These are phyloP conservation scores for Otolemur garnettii DNA, from an alignment of 2,113 vertebrate species.

Conservation along the genomic window DNA sequence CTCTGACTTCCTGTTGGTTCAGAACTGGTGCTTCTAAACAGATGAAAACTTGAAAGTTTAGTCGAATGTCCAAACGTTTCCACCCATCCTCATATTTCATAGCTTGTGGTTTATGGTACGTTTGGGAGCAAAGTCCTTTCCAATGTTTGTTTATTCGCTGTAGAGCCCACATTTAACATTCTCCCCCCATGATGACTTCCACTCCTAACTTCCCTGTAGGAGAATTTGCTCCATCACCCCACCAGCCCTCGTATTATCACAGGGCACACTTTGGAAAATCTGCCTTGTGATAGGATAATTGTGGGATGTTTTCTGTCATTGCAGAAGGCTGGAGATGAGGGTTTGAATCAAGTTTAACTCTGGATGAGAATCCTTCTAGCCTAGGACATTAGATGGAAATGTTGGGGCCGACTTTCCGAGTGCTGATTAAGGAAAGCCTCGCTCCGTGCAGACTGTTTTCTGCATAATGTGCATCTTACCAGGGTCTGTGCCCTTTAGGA, in stretches of 20 bases:
- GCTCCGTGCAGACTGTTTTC: background rate
- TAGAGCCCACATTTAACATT: background rate
- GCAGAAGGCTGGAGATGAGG: background rate
- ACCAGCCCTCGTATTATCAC: background rate
- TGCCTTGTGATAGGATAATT: background rate
- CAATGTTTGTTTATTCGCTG: background rate
- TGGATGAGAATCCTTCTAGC: slow-evolving; percentile 15
- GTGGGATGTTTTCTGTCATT: slow-evolving; percentile 10
- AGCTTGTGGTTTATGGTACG: background rate
- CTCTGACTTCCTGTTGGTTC: background rate
- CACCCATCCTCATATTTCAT: slow-evolving; percentile 31
- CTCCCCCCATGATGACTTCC: background rate
- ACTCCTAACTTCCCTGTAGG: background rate
- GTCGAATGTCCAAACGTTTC: slow-evolving; percentile 33
- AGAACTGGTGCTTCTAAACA: background rate
- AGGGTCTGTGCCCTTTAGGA: background rate
- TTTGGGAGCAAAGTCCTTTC: slow-evolving; percentile 42
- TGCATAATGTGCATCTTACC: background rate
- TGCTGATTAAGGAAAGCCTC: slow-evolving; percentile 9
- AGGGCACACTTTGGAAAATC: background rate
- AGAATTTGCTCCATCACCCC: background rate
- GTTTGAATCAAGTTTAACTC: slow-evolving; percentile 5
- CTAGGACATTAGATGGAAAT: background rate
- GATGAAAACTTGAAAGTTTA: slow-evolving; percentile 9
- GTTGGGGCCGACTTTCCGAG: background rate